Conservation (phyloP, 2,113 vertebrate genomes). For the Paramisgurnus dabryanus region DNA sequence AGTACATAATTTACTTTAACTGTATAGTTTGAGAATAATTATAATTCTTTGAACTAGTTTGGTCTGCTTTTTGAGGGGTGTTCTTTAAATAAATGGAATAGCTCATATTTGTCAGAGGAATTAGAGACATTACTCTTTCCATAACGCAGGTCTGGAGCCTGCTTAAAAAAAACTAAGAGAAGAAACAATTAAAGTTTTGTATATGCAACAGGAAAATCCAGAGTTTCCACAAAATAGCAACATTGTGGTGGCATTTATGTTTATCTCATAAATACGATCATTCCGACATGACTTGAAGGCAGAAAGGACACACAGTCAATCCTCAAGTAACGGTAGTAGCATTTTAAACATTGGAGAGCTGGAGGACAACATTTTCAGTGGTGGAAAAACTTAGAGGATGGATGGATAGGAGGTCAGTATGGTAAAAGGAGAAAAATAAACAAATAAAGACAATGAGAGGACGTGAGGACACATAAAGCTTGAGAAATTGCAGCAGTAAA, state of each 20-base stretch:
- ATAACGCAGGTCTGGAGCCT: constrained; percentile 13
- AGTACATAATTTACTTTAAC: not conserved
- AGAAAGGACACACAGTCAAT: constrained; percentile 29
- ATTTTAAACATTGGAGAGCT: not conserved
- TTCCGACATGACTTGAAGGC: not conserved
- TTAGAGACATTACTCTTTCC: constrained; percentile 13
- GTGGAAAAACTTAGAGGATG: not conserved
- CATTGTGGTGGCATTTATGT: not conserved
- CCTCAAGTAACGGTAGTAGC: constrained; percentile 5
- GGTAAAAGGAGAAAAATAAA: constrained; percentile 9
- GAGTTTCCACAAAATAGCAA: too few relatives aligned
- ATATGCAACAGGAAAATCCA: too few relatives aligned
- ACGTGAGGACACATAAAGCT: not conserved
- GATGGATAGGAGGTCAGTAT: constrained; percentile 3
- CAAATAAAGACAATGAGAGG: too few relatives aligned
- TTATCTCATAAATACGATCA: not conserved
- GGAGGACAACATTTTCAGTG: not conserved
- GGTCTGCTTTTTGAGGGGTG: constrained; percentile 1
- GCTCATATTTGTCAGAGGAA: constrained; percentile 10
- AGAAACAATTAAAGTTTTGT: too few relatives aligned
- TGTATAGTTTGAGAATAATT: constrained; percentile 9
- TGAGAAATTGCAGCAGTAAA: constrained; percentile 2
- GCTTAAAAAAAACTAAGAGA: constrained; percentile 28
- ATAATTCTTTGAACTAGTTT: not conserved
- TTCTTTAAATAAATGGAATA: constrained; percentile 21